Evolutionary conservation across 2,797 vertebrate genomes (phyloP).

Genomic region (Notamacropus eugenii): DNA sequence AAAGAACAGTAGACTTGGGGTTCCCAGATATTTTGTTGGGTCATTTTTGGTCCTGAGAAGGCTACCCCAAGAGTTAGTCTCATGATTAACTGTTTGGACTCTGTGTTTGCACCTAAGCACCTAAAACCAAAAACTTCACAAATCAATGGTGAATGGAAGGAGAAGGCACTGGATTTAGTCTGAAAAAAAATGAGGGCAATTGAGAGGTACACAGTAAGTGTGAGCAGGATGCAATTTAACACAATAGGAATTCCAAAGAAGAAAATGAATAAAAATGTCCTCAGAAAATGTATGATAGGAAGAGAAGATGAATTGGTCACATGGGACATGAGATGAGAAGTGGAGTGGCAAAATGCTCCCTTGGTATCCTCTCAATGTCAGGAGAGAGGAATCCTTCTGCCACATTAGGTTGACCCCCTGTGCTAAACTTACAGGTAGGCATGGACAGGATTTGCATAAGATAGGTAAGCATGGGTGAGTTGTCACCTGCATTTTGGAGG

Average conservation of each 20-base stretch:
- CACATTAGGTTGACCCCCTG: neutral
- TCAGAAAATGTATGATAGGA: neutral
- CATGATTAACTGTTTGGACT: no score
- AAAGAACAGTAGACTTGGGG: neutral
- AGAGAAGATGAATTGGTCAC: neutral
- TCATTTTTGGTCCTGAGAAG: neutral
- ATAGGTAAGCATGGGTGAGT: neutral
- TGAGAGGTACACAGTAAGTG: neutral
- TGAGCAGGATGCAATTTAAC: neutral
- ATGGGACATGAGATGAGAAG: neutral
- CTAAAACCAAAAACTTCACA: conserved; percentile 1
- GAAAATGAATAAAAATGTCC: neutral
- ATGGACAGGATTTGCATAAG: neutral
- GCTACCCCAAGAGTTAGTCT: neutral
- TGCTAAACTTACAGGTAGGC: neutral
- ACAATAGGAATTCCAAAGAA: neutral
- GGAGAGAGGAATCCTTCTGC: neutral
- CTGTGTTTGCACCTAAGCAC: neutral
- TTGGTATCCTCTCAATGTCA: neutral
- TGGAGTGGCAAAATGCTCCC: neutral
- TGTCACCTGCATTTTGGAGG: neutral
- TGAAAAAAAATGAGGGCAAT: conserved; percentile 4
- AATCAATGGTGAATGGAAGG: neutral
- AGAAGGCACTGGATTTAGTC: neutral
- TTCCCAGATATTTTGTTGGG: neutral